Percentiles rank a stretch among this genome's conserved stretches.
phyloP scores from a whole-genome alignment of 2,113 vertebrate genomes.

The Cranoglanis bouderius region DNA sequence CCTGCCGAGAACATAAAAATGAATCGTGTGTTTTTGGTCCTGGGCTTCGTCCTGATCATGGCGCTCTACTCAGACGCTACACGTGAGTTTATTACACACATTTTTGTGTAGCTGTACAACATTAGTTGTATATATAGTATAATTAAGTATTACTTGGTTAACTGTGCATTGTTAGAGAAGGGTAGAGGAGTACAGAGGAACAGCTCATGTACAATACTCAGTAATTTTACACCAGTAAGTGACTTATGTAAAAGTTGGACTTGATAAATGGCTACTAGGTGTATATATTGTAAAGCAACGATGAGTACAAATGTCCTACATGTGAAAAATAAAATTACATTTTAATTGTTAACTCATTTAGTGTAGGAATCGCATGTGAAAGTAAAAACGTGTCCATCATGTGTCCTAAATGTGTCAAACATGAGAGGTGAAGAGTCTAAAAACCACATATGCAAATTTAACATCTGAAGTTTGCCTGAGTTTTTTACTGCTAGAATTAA shows the following conservation, averaged over 20 bases:
- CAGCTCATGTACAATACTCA: not conserved
- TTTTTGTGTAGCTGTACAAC: not conserved
- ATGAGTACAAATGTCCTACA: not conserved
- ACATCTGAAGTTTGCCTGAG: too few relatives aligned
- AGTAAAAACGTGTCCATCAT: not conserved
- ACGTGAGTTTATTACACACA: not conserved
- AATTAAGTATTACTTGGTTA: not conserved
- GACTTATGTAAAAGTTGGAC: not conserved
- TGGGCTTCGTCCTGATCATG: constrained; percentile 1
- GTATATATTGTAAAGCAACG: not conserved
- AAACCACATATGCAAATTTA: too few relatives aligned
- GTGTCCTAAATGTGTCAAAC: not conserved
- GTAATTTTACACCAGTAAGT: not conserved
- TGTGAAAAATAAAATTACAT: not conserved
- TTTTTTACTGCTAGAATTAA: too few relatives aligned
- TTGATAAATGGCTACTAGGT: not conserved
- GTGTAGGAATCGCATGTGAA: not conserved
- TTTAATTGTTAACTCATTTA: not conserved
- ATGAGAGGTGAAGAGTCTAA: not conserved
- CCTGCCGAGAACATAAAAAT: constrained; percentile 7
- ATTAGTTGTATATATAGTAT: not conserved
- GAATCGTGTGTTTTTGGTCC: not conserved
- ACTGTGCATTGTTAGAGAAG: not conserved
- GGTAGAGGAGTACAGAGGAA: not conserved
- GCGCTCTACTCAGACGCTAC: not conserved